Evolutionary conservation across 2,113 vertebrate species (phyloP).

Genomic region (Myotis lucifugus): DNA sequence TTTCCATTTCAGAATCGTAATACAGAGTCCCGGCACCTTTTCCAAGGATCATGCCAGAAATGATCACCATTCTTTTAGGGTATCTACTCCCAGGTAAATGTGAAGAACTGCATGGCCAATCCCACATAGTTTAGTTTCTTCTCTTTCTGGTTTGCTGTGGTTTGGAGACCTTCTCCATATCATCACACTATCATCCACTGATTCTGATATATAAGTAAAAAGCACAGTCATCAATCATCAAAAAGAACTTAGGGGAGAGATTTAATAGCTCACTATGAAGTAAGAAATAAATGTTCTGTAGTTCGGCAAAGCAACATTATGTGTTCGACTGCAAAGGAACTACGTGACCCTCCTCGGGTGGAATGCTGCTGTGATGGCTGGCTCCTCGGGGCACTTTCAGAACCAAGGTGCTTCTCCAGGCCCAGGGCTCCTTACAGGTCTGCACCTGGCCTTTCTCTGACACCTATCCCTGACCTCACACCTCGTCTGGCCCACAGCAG

Average conservation of each 20-base stretch:
- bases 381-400: accelerated
- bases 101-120: neutral
- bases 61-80: neutral
- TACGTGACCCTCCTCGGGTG: neutral
- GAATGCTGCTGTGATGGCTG: neutral
- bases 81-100: neutral
- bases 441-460: neutral
- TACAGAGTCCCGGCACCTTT: neutral
- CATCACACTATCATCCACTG: neutral
- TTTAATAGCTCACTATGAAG: neutral
- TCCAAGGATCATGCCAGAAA: neutral
- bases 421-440: neutral
- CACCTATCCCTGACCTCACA: accelerated
- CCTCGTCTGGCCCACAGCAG: neutral
- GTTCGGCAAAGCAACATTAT: neutral
- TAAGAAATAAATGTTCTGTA: neutral
- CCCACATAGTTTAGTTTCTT: neutral
- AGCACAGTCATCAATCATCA: neutral
- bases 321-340: neutral
- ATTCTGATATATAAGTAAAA: neutral
- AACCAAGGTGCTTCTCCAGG: neutral
- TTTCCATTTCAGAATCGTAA: neutral
- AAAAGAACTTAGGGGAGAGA: neutral
- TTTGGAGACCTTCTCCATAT: neutral
- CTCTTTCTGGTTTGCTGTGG: neutral